Evolutionary conservation across 2,113 vertebrate genomes (phyloP).

Genomic region (Solenodon paradoxus): DNA sequence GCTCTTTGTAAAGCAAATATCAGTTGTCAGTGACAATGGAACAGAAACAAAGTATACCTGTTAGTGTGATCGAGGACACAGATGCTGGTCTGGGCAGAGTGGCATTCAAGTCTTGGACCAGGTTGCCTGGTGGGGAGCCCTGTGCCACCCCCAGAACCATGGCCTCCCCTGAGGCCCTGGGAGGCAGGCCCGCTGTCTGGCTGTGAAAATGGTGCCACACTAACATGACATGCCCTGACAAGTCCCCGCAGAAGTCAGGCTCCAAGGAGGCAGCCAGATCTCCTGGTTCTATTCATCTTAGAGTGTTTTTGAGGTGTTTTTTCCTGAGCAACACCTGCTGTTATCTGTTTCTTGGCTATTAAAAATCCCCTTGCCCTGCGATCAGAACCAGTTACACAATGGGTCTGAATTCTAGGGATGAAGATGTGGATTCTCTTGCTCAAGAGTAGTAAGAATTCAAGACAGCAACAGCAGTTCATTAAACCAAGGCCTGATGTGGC

Average conservation of each 20-base stretch:
- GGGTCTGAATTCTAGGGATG: background rate
- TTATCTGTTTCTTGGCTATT: background rate
- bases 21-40: background rate
- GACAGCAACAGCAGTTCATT: background rate
- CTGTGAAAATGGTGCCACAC: too few species aligned
- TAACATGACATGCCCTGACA: too few species aligned
- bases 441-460: background rate
- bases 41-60: background rate
- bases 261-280: background rate
- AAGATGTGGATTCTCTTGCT: background rate
- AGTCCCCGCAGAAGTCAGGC: background rate
- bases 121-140: fast-evolving
- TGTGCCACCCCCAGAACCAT: background rate
- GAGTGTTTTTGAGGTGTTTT: background rate
- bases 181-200: too few species aligned
- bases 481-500: background rate
- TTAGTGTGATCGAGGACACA: background rate
- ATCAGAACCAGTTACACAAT: background rate
- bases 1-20: background rate
- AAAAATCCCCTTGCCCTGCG: background rate
- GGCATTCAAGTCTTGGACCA: background rate
- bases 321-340: background rate
- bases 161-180: background rate
- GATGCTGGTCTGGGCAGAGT: background rate
- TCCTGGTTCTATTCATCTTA: background rate